These are phyloP conservation scores for Papilio glaucus DNA, from an alignment of 1,140 invertebrate species.

Conservation along the genomic window DNA sequence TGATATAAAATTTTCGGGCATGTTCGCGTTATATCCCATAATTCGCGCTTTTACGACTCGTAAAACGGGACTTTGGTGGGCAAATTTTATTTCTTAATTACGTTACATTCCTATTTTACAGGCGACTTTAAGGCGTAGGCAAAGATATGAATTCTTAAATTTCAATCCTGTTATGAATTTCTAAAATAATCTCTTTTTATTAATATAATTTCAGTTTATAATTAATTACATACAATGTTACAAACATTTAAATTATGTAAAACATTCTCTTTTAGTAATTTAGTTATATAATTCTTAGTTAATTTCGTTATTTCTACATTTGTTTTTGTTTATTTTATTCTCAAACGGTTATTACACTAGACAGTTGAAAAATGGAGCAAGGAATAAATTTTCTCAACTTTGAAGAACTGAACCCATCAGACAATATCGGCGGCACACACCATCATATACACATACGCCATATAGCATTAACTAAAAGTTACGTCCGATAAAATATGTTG, in stretches of 20 bases:
- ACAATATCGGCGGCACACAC: no score
- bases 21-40: constrained; percentile 60
- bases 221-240: background rate
- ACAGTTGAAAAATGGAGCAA: no score
- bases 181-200: constrained; percentile 6
- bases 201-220: no score
- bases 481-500: background rate
- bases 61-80: constrained; percentile 65
- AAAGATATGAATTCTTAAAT: constrained; percentile 35
- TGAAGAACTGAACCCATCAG: background rate
- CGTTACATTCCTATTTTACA: constrained; percentile 65
- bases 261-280: background rate
- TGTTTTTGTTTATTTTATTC: no score
- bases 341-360: no score
- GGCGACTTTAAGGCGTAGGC: constrained; percentile 42
- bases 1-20: constrained; percentile 56
- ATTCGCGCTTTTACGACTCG: constrained; percentile 71
- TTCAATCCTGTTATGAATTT: constrained; percentile 33
- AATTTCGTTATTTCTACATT: no score
- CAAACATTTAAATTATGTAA: background rate
- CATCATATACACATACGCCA: background rate
- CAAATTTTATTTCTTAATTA: constrained; percentile 77
- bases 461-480: background rate
- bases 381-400: background rate
- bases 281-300: background rate